These are phyloP conservation scores for Rhizomys pruinosus DNA, from an alignment of 2,113 vertebrate species.

Conservation along the genomic window DNA sequence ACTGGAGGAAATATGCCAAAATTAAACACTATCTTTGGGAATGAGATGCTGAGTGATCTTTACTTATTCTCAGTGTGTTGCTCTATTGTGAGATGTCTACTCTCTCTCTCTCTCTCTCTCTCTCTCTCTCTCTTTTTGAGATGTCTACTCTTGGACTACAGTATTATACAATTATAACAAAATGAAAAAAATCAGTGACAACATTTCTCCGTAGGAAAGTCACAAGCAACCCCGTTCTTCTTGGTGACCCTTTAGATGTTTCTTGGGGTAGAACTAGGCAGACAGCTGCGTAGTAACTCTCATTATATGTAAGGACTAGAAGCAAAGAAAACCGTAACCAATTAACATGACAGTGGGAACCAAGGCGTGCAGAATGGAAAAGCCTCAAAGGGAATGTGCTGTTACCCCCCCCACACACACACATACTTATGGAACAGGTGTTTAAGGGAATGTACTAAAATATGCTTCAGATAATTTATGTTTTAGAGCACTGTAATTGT, in stretches of 20 bases:
- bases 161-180: conserved; percentile 21
- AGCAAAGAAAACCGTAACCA: conserved; percentile 66
- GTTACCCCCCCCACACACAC: background rate
- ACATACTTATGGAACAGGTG: conserved; percentile 72
- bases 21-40: background rate
- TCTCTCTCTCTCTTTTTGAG: too few species aligned
- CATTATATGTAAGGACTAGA: conserved; percentile 23
- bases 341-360: conserved; percentile 35
- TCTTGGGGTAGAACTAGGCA: conserved; percentile 6
- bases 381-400: background rate
- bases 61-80: background rate
- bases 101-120: too few species aligned
- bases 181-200: background rate
- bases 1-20: conserved; percentile 22
- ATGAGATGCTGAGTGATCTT: background rate
- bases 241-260: background rate
- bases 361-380: conserved; percentile 49
- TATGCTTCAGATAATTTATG: too few species aligned
- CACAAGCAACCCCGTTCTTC: background rate
- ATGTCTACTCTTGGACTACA: background rate
- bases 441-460: conserved; percentile 65
- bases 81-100: conserved; percentile 26
- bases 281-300: conserved; percentile 60
- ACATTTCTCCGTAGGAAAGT: conserved; percentile 5
- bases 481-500: background rate